These are phyloP conservation scores for Girardinichthys multiradiatus DNA, from an alignment of 2,113 vertebrate genomes.

Conservation along the genomic window DNA sequence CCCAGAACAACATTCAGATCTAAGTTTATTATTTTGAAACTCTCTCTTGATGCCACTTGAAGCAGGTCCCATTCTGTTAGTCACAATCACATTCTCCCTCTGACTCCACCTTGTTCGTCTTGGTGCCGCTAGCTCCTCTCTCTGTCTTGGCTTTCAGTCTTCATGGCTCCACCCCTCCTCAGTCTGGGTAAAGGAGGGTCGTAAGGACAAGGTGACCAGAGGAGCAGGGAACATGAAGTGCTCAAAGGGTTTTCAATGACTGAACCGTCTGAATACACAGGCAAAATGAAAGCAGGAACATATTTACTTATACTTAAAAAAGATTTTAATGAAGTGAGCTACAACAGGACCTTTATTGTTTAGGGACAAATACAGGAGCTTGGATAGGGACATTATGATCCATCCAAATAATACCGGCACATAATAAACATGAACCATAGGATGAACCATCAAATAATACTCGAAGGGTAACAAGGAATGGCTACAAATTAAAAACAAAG, in stretches of 20 bases:
- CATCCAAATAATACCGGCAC: neutral
- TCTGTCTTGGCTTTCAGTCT: conserved; percentile 43
- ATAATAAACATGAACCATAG: neutral
- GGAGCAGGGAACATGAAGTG: conserved; percentile 38
- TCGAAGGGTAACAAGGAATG: no score
- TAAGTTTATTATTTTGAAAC: conserved; percentile 17
- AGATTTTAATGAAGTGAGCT: conserved; percentile 41
- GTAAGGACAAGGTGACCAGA: conserved; percentile 61
- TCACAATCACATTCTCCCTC: conserved; percentile 35
- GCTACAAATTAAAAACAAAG: no score
- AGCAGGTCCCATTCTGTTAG: conserved; percentile 39
- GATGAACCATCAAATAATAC: neutral
- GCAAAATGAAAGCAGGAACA: conserved; percentile 34
- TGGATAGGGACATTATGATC: conserved; percentile 20
- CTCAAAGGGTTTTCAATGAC: conserved; percentile 6
- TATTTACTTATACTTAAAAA: conserved; percentile 11
- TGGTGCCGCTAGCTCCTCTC: conserved; percentile 33
- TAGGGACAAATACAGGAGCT: conserved; percentile 38
- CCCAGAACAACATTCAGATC: conserved; percentile 34
- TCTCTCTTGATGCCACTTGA: conserved; percentile 31
- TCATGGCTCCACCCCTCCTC: conserved; percentile 28
- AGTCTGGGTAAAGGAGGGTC: conserved; percentile 43
- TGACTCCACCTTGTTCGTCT: conserved; percentile 36
- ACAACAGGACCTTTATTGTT: conserved; percentile 48
- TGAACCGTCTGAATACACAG: conserved; percentile 23